phyloP scores from a whole-genome alignment of 2,888 invertebrate genomes.

The Noctuana brunneofusca region DNA sequence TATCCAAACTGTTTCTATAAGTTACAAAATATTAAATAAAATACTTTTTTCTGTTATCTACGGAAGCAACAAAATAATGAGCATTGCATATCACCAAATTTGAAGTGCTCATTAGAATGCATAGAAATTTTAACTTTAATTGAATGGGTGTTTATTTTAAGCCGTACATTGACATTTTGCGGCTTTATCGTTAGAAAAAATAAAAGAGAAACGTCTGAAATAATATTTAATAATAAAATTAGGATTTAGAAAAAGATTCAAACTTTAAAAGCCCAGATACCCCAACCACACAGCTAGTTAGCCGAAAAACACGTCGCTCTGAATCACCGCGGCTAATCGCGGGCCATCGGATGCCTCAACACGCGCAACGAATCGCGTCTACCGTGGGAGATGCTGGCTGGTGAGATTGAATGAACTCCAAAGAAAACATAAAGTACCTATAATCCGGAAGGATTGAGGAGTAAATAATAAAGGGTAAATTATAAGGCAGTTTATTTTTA shows the following conservation, averaged over 20 bases:
- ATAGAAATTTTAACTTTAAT: too few species aligned
- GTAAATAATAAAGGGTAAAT: conserved; percentile 1
- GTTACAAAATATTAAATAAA: too few species aligned
- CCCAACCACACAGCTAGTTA: conserved; percentile 56
- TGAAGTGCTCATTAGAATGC: too few species aligned
- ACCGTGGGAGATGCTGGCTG: conserved; percentile 73
- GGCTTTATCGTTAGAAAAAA: too few species aligned
- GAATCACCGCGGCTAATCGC: conserved; percentile 69
- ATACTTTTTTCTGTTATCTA: too few species aligned
- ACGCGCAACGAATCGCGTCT: conserved; percentile 78
- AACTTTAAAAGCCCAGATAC: conserved; percentile 15
- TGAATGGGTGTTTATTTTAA: too few species aligned
- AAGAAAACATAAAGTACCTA: not conserved
- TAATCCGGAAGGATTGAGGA: conserved; percentile 21
- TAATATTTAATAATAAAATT: conserved; percentile 1
- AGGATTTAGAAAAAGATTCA: conserved; percentile 10
- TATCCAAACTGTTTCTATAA: too few species aligned
- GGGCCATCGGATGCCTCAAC: conserved; percentile 76
- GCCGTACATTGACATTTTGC: too few species aligned
- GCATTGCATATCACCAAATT: too few species aligned
- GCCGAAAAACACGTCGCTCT: conserved; percentile 72
- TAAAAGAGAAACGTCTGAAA: not conserved
- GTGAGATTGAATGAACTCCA: conserved; percentile 14
- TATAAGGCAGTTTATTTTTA: not conserved
- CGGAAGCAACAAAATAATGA: too few species aligned